A percentile compares a stretch with the other conserved stretches of the same genome.
Evolutionary conservation across 1,140 invertebrate species (phyloP).

Genomic region (Schlechtendalia chinensis): DNA sequence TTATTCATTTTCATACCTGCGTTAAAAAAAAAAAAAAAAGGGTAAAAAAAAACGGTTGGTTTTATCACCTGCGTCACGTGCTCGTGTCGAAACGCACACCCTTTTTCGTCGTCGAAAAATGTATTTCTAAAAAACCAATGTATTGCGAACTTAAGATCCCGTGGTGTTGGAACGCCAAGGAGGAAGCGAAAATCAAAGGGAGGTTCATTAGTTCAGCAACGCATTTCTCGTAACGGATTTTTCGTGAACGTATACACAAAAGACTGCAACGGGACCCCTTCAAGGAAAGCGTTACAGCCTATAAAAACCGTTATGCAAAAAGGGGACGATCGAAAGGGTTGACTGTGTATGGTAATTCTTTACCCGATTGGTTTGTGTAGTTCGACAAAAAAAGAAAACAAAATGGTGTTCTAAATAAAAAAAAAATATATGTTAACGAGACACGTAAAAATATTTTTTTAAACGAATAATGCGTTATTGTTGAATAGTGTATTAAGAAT

Average conservation of each 20-base stretch:
- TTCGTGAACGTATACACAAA: slow-evolving; percentile 18
- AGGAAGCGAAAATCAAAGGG: slow-evolving; percentile 34
- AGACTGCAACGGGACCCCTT: neutral
- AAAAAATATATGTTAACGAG: neutral
- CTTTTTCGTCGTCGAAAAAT: slow-evolving; percentile 32
- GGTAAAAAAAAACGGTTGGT: slow-evolving; percentile 40
- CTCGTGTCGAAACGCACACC: slow-evolving; percentile 46
- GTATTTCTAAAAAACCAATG: slow-evolving; percentile 29
- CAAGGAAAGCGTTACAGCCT: neutral
- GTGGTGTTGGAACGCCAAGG: neutral
- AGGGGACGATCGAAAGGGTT: slow-evolving; percentile 38
- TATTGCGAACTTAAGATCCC: slow-evolving; percentile 31
- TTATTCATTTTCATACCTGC: slow-evolving; percentile 38
- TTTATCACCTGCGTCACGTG: slow-evolving; percentile 45
- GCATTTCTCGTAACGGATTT: slow-evolving; percentile 40
- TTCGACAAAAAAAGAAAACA: neutral
- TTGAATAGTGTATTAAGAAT: too few species aligned
- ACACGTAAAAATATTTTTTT: neutral
- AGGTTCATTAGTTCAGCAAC: slow-evolving; percentile 25
- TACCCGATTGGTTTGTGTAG: slow-evolving; percentile 24
- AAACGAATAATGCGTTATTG: too few species aligned
- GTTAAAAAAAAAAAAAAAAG: slow-evolving; percentile 31
- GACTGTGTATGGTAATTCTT: slow-evolving; percentile 25
- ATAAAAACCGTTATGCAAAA: slow-evolving; percentile 50
- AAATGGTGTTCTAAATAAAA: slow-evolving; percentile 20